Base-by-base conservation (phyloP, 2,113 vertebrate genomes). In the Odontophorus gujanensis region DNA sequence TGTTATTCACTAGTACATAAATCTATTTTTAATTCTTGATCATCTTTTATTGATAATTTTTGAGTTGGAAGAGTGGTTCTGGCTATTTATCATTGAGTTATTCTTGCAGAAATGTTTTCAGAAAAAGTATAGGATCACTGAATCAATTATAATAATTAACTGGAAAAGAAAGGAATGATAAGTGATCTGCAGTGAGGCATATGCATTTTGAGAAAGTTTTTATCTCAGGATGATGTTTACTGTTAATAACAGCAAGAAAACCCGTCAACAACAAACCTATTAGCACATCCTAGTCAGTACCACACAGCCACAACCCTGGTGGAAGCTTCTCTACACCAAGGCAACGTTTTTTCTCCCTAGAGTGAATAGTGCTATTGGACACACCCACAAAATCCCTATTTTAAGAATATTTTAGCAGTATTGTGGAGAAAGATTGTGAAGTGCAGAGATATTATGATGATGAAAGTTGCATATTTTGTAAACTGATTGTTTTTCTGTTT, bases 131-230 rank as follows among this genome's bases (percentile, higher is more conserved):
- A 38, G 8, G 34, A 82, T 95, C 82, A 34, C 87, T 90, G 34
- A 90, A 95, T 87, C 55, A 80, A 86, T 88, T 95, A 84, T 73
- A 84, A 61, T 50, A 94, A 95, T 87, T 94, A 96, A 93, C 22
- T 74, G 50, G 78, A 78, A 86, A 73, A 91, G 19, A 57, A 75
- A 90, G 82, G 36, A 86, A 81, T 40, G 51, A 68, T 26, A 80
- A 88, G 42, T 42, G 22, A 89, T 81, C 63, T 86, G 50, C 55
- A 88, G 25, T 15, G 65, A 65, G 50, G 24, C 20, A 71, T 84
- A 71, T 77, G 50, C 43, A 65, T 81, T 11, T 67, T 48, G 81
- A 26, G 59, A 82, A 90, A 81, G 9, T 38, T 80, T 95, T 95
- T 88, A 61, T 88, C 61, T 69, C 65, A 78, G 19, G n/a, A 62